Conservation (phyloP, 1,140 invertebrate genomes). For the Hylyphantes graminicola region DNA sequence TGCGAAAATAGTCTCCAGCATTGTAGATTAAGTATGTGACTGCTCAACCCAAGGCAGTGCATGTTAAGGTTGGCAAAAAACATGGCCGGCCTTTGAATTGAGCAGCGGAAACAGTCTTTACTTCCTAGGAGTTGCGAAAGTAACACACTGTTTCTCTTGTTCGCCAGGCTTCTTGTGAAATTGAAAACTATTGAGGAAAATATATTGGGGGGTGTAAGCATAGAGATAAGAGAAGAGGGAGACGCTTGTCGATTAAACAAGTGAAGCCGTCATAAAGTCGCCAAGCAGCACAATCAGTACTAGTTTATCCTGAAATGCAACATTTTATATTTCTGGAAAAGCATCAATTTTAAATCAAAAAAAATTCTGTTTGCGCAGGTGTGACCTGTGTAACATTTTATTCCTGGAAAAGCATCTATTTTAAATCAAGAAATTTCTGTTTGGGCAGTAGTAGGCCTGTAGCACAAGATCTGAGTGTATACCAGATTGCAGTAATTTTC, state of each 20-base stretch:
- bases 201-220: conserved; percentile 7
- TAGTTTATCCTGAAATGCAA: too few relatives aligned
- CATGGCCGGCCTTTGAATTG: conserved; percentile 48
- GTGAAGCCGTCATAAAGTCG: too few relatives aligned
- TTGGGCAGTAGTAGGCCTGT: too few relatives aligned
- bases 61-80: conserved; percentile 27
- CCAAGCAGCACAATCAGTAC: too few relatives aligned
- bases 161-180: conserved; percentile 44
- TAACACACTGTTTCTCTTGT: conserved; percentile 51
- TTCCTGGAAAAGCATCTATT: too few relatives aligned
- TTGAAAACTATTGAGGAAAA: conserved; percentile 55
- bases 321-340: too few relatives aligned
- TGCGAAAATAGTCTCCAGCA: conserved; percentile 52
- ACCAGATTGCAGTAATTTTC: too few relatives aligned
- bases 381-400: too few relatives aligned
- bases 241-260: not conserved
- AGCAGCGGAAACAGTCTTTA: conserved; percentile 52
- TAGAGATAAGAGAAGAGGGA: not conserved
- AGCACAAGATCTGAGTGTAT: too few relatives aligned
- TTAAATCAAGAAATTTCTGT: too few relatives aligned
- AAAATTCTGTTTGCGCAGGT: too few relatives aligned
- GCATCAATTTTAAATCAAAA: too few relatives aligned
- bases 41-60: conserved; percentile 41
- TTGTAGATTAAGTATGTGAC: conserved; percentile 60
- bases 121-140: conserved; percentile 49